phyloP scores from a whole-genome alignment of 2,113 vertebrate genomes.

The Hippocampus guttulatus region DNA sequence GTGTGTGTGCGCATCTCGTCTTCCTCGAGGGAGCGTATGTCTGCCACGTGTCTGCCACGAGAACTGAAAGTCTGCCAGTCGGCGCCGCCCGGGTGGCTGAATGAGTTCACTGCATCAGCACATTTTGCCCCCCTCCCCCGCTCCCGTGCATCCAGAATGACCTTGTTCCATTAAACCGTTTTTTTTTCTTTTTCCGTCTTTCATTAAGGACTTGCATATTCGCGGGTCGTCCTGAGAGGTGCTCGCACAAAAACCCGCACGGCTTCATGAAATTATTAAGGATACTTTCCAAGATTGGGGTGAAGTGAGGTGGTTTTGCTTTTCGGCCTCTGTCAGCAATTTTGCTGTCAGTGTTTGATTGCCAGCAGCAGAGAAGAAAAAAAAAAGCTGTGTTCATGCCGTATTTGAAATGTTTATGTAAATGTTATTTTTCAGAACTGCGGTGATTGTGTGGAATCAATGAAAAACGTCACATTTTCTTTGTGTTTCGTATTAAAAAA shows the following conservation, averaged over 20 bases:
- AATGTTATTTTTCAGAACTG: background rate
- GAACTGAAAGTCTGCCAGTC: background rate
- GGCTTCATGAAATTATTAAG: background rate
- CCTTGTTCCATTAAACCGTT: background rate
- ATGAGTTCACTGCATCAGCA: constrained; percentile 7
- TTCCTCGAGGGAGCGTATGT: background rate
- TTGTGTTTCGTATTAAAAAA: too few species aligned
- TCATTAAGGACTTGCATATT: background rate
- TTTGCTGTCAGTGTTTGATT: background rate
- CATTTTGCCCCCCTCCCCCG: background rate
- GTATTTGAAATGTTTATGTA: background rate
- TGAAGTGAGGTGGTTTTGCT: too few species aligned
- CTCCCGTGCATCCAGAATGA: background rate
- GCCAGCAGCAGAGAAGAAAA: background rate
- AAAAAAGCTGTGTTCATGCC: too few species aligned
- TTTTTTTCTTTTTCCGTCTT: too few species aligned
- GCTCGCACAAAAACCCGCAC: background rate
- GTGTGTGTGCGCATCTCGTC: background rate
- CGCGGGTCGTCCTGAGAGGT: background rate
- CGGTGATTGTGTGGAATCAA: background rate
- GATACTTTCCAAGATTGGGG: background rate
- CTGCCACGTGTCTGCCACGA: background rate
- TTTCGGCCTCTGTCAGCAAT: background rate
- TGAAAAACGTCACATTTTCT: background rate
- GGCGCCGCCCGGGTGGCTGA: constrained; percentile 8